Base-by-base conservation (phyloP, 2,113 vertebrate genomes). In the Microcebus griseorufus region DNA sequence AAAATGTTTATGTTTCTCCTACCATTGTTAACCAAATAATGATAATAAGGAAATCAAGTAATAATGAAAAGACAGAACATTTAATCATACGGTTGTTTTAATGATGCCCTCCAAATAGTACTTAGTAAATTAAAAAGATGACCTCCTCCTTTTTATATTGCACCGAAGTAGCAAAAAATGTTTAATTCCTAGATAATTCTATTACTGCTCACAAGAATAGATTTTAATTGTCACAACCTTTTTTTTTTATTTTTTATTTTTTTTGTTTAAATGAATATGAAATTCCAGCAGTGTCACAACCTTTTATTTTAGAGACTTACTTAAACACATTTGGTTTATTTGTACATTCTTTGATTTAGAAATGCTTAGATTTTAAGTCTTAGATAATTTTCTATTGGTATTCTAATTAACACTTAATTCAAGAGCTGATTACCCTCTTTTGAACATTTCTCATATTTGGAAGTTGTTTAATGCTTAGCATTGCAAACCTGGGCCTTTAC, bases 301-400 rank as follows among this genome's bases (percentile, higher is more conserved):
- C n/a, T n/a, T n/a, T n/a, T 76, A 60, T 95, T 96, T 95, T 16
- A 55, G 55, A 72, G 39, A 37, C 14, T 78, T 78, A 1, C 53
- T 76, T 89, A 73, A 55, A 86, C 45, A 76, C n/a, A 8, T 58
- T 78, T 9, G 58, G 23, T 51, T 96, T 93, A 51, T 4, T 82
- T 91, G n/a, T 37, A 65, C 14, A 16, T 89, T 73, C 51, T 69
- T 85, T 70, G 64, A 78, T 92, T 94, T 94, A 39, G 25, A 94
- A 65, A 93, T 93, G 32, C 39, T 48, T 78, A n/a, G 17, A n/a
- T 65, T 42, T 25, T 16, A 39, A 53, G 1, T 62, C 62, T 82
- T 78, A 87, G 27, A 62, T 64, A 65, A 88, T 84, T 92, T 80
- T 62, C 55, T 60, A 27, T 60, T 51, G 29, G 9, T 51, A 23